Evolutionary conservation across 1,140 invertebrate species (phyloP), one percentile per base, ranked within the genome.

Genomic region (Hycleus phaleratus): DNA sequence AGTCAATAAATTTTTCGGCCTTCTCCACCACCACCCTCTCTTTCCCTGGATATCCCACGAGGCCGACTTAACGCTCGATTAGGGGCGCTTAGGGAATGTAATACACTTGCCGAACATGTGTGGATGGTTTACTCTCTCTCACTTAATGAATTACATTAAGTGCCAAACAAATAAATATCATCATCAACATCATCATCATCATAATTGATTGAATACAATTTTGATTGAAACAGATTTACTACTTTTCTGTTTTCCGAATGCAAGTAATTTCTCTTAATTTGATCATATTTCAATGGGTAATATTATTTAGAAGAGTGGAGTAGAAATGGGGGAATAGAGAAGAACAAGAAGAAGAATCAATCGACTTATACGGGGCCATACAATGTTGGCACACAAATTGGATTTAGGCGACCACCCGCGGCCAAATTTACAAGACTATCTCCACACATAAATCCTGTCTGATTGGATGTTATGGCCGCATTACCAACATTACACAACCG

Each of bases 391-490:
- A 69, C 68, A 72, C 18, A 18, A 18, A 71, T 71, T 71, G 70
- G 65, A 73, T 71, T 71, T 71, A 65, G 61, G 58, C 32, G 65
- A 65, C 66, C 71, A 64, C 71, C 71, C 68, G 67, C 62, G 40
- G 71, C 61, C 63, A 62, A 70, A 72, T 72, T 71, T 72, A 72
- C 65, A 71, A 70, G 66, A 61, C 58, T 64, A 49, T 57, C 55
- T 18, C 18, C 60, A 52, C 59, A 65, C 71, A 71, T 71, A 73
- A 73, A 73, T 73, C 65, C 62, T 50, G 56, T 59, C 66, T 73
- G 70, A 73, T 73, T 73, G 71, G 71, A 73, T 73, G 71, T 73
- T 73, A 73, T 73, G 71, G 71, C 61, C 71, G 68, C 71, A 69
- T 69, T 71, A 71, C 64, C 66, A 70, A 65, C 64, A 68, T 70